phyloP scores from a whole-genome alignment of 2,888 invertebrate genomes.

The Cistogaster globosa region DNA sequence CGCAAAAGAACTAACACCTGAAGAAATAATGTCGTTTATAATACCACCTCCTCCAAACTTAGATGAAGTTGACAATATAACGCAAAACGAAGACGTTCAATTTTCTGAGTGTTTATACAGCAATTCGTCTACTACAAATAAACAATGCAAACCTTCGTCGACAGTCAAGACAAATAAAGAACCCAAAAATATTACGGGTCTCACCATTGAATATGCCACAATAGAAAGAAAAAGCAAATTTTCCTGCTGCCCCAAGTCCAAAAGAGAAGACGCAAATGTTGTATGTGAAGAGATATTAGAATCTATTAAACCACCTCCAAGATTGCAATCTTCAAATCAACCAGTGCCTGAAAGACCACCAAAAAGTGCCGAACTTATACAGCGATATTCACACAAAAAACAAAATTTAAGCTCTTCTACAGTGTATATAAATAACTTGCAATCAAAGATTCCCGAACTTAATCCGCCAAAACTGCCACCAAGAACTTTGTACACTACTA shows the following conservation, averaged over 20 bases:
- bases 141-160: slow-evolving; percentile 61
- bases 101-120: slow-evolving; percentile 83
- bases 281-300: slow-evolving; percentile 81
- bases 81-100: slow-evolving; percentile 46
- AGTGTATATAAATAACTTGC: slow-evolving; percentile 35
- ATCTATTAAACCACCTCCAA: slow-evolving; percentile 85
- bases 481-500: slow-evolving; percentile 71
- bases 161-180: slow-evolving; percentile 38
- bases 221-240: slow-evolving; percentile 89
- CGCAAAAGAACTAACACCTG: slow-evolving; percentile 90
- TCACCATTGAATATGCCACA: slow-evolving; percentile 89
- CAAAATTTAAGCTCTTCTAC: slow-evolving; percentile 70
- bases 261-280: slow-evolving; percentile 83
- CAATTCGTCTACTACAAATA: slow-evolving; percentile 79
- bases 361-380: slow-evolving; percentile 84
- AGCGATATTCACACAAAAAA: slow-evolving; percentile 81
- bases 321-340: slow-evolving; percentile 85
- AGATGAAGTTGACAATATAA: slow-evolving; percentile 79
- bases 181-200: slow-evolving; percentile 74
- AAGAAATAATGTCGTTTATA: slow-evolving; percentile 92
- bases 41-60: slow-evolving; percentile 90
- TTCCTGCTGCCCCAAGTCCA: slow-evolving; percentile 87
- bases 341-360: slow-evolving; percentile 88
- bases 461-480: slow-evolving; percentile 80
- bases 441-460: slow-evolving; percentile 41